A percentile compares a stretch with the other conserved stretches of the same genome.
Conservation (phyloP, 2,113 vertebrate genomes). For the Antennarius striatus region DNA sequence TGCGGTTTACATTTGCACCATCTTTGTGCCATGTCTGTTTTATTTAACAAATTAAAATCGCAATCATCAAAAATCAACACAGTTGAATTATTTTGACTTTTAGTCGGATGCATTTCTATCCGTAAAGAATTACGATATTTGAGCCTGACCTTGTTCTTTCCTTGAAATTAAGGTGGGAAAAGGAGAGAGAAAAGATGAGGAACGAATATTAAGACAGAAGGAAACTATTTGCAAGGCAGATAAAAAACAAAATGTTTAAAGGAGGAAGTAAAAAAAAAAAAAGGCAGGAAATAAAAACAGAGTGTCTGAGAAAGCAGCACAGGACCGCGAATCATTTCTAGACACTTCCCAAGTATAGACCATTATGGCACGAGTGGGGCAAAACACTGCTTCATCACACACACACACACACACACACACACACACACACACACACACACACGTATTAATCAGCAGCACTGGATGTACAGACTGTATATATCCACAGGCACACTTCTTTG, state of each 20-base stretch:
- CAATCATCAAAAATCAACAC: too few relatives aligned
- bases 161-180: neutral
- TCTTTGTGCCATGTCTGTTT: too few relatives aligned
- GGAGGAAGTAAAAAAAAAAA: neutral
- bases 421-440: slow-evolving; percentile 18
- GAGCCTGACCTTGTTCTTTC: too few relatives aligned
- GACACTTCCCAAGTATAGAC: slow-evolving; percentile 35
- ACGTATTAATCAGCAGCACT: slow-evolving; percentile 62
- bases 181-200: neutral
- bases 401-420: slow-evolving; percentile 18
- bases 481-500: slow-evolving; percentile 66
- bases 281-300: neutral
- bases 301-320: slow-evolving; percentile 13
- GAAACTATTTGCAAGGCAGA: neutral
- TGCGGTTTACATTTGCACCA: too few relatives aligned
- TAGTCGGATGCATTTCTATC: too few relatives aligned
- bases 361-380: slow-evolving; percentile 41
- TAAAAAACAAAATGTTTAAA: neutral
- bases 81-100: too few relatives aligned
- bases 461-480: slow-evolving; percentile 65
- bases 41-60: too few relatives aligned
- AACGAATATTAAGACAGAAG: neutral
- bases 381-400: neutral
- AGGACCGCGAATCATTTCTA: slow-evolving; percentile 46
- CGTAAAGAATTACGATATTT: too few relatives aligned